These are phyloP conservation scores for Nothura maculosa DNA, from an alignment of 2,797 vertebrate species.

Conservation along the genomic window DNA sequence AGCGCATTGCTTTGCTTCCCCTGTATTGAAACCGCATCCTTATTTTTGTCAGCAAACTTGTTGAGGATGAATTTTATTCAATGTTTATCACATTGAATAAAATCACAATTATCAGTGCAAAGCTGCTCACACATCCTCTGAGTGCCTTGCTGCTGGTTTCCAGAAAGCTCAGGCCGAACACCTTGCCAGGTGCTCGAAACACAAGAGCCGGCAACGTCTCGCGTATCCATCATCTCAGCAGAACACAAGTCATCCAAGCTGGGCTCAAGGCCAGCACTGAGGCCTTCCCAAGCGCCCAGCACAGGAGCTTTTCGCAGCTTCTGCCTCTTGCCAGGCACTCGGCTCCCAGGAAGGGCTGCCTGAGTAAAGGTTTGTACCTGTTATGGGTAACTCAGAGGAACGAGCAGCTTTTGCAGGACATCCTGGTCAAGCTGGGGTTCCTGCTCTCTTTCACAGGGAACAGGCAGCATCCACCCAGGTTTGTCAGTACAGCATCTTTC, in stretches of 20 bases:
- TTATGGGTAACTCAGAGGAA: conserved; percentile 1
- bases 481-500: neutral
- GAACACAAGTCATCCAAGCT: neutral
- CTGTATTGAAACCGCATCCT: neutral
- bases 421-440: neutral
- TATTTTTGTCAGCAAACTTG: neutral
- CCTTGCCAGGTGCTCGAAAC: conserved; percentile 40
- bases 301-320: neutral
- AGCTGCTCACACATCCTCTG: neutral
- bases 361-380: conserved; percentile 14
- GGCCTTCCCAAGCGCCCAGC: neutral
- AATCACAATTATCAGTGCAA: neutral
- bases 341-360: neutral
- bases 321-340: neutral
- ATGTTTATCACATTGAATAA: neutral
- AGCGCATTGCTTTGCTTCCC: neutral
- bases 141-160: conserved; percentile 42
- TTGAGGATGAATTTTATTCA: neutral
- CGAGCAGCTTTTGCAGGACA: neutral
- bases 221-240: conserved; percentile 32
- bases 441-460: neutral
- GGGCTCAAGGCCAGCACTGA: too few species aligned
- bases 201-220: neutral
- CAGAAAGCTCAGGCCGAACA: neutral
- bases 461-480: neutral